Base-by-base conservation (phyloP, 1,140 invertebrate species). In the Listronotus bonariensis region DNA sequence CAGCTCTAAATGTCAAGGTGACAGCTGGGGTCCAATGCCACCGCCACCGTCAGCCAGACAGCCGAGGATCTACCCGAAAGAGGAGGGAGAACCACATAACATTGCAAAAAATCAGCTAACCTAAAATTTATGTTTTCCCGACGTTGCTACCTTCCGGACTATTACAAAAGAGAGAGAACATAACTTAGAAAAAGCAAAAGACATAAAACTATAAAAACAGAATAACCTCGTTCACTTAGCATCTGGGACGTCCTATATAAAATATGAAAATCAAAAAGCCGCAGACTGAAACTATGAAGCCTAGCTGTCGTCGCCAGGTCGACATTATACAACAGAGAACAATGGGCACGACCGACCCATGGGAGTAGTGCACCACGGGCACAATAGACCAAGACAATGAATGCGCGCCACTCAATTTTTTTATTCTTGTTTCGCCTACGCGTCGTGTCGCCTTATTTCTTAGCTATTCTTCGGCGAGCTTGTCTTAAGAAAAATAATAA, bases 251-350 rank as follows among this genome's bases (percentile, higher is more conserved):
- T 5, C 14, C 14, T 12, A 15, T 12, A 42, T 6, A 15, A n/a
- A n/a, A n/a, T 15, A n/a, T 42, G 6, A 42, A 15, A n/a, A 42
- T 42, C 4, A n/a, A 42, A 12, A 9, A 46, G 7, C 9, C 43
- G 5, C 11, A 48, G 46, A 20, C 46, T 20, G 15, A 48, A 17
- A 34, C 32, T 34, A 34, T 48, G 20, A 18, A 48, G 46, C 18
- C 46, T 48, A 48, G 46, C 46, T 48, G 46, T 48, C 46, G 46
- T 20, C 46, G 46, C 15, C 46, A 34, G 32, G 32, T 34, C 32
- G 32, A 9, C 32, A 48, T 48, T 48, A 48, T 48, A 48, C 17
- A 11, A 20, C 11, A n/a, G 17, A 31, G 15, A 48, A 48, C 46
- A 48, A 48, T 48, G 15, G 46, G 18, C 20, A 14, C 46, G 46